phyloP scores from a whole-genome alignment of 2,797 vertebrate genomes.

The Hypotaenidia okinawae region DNA sequence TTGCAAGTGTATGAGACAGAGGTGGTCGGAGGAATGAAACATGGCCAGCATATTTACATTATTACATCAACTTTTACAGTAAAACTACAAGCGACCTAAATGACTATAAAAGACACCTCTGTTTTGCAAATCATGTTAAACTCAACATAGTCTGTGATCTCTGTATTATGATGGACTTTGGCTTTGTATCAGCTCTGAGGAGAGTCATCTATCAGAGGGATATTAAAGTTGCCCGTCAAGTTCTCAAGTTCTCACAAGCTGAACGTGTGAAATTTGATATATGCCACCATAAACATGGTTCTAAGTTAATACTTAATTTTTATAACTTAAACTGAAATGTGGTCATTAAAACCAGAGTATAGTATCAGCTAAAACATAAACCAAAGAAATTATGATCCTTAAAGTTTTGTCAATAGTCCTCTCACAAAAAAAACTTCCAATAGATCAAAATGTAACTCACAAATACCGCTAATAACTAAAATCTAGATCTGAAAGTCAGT shows the following conservation, averaged over 20 bases:
- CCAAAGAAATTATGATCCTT: background rate
- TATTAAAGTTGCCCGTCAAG: background rate
- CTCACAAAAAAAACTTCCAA: background rate
- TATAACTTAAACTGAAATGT: background rate
- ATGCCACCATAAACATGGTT: background rate
- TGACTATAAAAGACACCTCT: background rate
- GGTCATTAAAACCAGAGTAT: background rate
- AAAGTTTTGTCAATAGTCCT: background rate
- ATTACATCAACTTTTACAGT: background rate
- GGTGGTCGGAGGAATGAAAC: background rate
- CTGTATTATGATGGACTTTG: background rate
- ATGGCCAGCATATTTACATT: background rate
- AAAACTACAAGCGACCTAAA: background rate
- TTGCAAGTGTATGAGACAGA: background rate
- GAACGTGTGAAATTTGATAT: conserved; percentile 12
- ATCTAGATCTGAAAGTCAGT: background rate
- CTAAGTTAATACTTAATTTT: conserved; percentile 15
- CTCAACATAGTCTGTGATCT: background rate
- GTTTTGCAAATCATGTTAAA: background rate
- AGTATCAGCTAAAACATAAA: background rate
- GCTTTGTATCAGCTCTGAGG: background rate
- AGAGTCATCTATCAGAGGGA: conserved; percentile 10
- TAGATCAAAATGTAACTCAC: background rate
- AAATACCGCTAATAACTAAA: background rate
- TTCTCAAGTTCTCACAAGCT: conserved; percentile 43